Evolutionary conservation across 2,888 invertebrate species (phyloP).

Genomic region (Thymelicus lineola): DNA sequence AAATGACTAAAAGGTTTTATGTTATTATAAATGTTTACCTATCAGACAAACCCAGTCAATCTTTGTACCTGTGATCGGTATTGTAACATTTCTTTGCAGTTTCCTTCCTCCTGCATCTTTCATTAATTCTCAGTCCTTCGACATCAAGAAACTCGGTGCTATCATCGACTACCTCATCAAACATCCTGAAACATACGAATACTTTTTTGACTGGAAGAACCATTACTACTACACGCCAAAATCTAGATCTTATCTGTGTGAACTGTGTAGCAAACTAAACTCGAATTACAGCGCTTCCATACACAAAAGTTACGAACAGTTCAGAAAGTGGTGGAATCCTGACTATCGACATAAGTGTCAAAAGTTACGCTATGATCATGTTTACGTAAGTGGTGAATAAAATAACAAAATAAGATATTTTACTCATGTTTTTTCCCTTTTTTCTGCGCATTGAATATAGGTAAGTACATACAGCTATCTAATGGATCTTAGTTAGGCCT

Average conservation of each 20-base stretch:
- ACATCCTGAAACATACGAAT: slow-evolving; percentile 59
- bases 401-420: not conserved
- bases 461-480: too few species aligned
- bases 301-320: slow-evolving; percentile 45
- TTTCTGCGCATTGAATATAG: too few species aligned
- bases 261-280: slow-evolving; percentile 65
- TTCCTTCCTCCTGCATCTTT: slow-evolving; percentile 73
- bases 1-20: too few species aligned
- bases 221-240: slow-evolving; percentile 63
- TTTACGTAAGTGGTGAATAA: slow-evolving; percentile 6
- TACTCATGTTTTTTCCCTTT: too few species aligned
- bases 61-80: not conserved
- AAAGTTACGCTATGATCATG: slow-evolving; percentile 48
- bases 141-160: slow-evolving; percentile 65
- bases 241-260: slow-evolving; percentile 60
- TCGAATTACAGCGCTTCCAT: slow-evolving; percentile 38
- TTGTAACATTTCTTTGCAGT: slow-evolving; percentile 53
- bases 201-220: slow-evolving; percentile 74
- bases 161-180: slow-evolving; percentile 68
- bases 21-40: too few species aligned
- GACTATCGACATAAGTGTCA: slow-evolving; percentile 60
- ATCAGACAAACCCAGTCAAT: too few species aligned
- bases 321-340: slow-evolving; percentile 71
- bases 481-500: too few species aligned
- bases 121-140: slow-evolving; percentile 60